Evolutionary conservation across 2,113 vertebrate genomes (phyloP), one percentile per base, ranked within the genome.

Genomic region (Irena cyanogastra): DNA sequence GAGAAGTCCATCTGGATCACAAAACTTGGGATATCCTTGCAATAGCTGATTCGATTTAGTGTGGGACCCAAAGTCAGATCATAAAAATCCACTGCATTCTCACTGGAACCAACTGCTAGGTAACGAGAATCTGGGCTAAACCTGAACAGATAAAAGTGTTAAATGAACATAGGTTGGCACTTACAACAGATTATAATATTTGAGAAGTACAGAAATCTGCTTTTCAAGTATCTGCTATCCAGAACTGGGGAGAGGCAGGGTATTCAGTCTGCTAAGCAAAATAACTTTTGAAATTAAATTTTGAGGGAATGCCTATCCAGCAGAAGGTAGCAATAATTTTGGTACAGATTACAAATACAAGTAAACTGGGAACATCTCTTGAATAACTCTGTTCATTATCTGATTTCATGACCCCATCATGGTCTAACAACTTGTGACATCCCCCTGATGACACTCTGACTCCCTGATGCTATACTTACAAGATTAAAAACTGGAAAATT

Each of bases 1-100:
- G 99, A 99, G 93, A 99, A 99, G 97, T 99, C 99, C 98, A 99
- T 99, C 91, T 99, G 99, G 95, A 99, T 98, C 83, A 99, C 99
- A 50, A 99, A 99, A 97, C 99, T 99, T 74, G 98, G 98, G 79
- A 99, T 98, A 96, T 99, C 99, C 97, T 98, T 98, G 98, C 99
- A 99, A 96, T 99, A 99, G 98, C 99, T 99, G 96, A 99, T 98
- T 68, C 99, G 98, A 97, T 99, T 99, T 30, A 99, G 98, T 35
- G 99, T 98, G 17, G 99, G 99, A 59, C 99, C 99, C 90, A 99
- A 91, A 0, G 98, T 99, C 75, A 99, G 98, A 94, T 99, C 99
- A 69, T 99, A 99, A 96, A 99, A 99, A 95, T 99, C 99, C 17
- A 99, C 99, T 3, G 99, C 98, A n/a, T 98, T 99, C 95, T 99